Evolutionary conservation across 2,888 invertebrate genomes (phyloP).

Genomic region (Luperina nickerlii): DNA sequence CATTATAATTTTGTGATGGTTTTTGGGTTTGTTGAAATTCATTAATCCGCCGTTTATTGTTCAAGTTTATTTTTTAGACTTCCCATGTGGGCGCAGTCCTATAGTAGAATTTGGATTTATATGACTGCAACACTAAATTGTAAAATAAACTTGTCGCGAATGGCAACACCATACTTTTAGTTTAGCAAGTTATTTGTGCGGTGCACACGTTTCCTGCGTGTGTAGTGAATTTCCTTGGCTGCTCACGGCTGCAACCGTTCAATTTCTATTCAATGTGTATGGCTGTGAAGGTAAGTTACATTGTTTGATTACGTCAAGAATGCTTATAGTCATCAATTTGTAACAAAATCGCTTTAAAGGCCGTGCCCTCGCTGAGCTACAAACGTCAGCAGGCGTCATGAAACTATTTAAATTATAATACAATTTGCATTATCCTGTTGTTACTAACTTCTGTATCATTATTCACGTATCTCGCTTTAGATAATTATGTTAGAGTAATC

Average conservation of each 20-base stretch:
- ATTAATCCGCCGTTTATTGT: background rate
- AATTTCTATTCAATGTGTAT: conserved; percentile 94
- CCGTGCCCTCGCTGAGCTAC: conserved; percentile 79
- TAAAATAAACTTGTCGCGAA: background rate
- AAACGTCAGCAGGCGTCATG: conserved; percentile 83
- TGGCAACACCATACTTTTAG: conserved; percentile 76
- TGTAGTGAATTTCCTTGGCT: conserved; percentile 87
- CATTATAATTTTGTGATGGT: background rate
- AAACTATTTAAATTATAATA: conserved; percentile 75
- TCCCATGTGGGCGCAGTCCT: background rate
- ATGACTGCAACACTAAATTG: conserved; percentile 26
- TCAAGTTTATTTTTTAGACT: background rate
- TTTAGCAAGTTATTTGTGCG: conserved; percentile 84
- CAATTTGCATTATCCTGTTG: conserved; percentile 71
- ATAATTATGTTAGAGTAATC: conserved; percentile 3
- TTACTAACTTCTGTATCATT: conserved; percentile 45
- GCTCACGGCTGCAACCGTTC: conserved; percentile 91
- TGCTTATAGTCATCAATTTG: conserved; percentile 41
- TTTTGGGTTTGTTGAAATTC: background rate
- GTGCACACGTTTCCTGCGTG: conserved; percentile 88
- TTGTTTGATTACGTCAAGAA: conserved; percentile 52
- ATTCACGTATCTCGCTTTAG: conserved; percentile 13
- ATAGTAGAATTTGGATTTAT: conserved; percentile 40
- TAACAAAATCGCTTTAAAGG: conserved; percentile 71
- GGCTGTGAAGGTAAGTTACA: conserved; percentile 94